Base-by-base conservation (phyloP, 2,113 vertebrate species). In the Boulengeromyrus knoepffleri region DNA sequence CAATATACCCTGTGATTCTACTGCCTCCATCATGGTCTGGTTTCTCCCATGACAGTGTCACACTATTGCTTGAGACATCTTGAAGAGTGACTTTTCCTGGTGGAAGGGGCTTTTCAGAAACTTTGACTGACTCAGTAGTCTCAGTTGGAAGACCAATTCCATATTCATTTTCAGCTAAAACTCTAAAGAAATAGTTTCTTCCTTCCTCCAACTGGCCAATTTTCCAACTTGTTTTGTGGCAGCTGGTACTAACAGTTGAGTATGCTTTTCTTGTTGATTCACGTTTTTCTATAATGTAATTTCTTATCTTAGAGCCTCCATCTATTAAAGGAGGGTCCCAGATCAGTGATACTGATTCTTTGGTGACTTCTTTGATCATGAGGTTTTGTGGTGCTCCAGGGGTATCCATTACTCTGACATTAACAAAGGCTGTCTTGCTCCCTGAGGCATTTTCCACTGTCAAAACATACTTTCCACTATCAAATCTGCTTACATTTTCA, bases 1-100 rank as follows among this genome's bases (percentile, higher is more conserved):
- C 97, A 92, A 97, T 97, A 91, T 99, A 99, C 86, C 97, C 98
- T 87, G 97, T 94, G 92, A 99, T 99, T 95, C 98, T 97, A 94
- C 98, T 99, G 89, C 99, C 99, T 91, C 99, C 99, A 91, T 99
- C 99, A 92, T 99, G 97, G 87, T 99, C 99, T 52, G 99, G 99
- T 93, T 99, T 99, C 94, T 99, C 99, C 99, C 99, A 99, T 86
- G 96, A 95, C 2, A 99, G 94, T 45, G 97, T 96, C 74, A 99
- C 97, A 0, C 97, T 99, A 31, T 94, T 97, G 92, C 97, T 94
- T 77, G 98, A 98, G 91, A 99, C 98, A 92, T 99, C 97, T 87
- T 94, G 87, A 77, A 99, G 93, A 36, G 98, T 97, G 89, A 99
- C 98, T 95, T 99, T 99, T 58, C 99, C 98, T 91, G 98, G 98